These are phyloP conservation scores for Miichthys miiuy DNA, from an alignment of 2,797 vertebrate species.

Conservation along the genomic window DNA sequence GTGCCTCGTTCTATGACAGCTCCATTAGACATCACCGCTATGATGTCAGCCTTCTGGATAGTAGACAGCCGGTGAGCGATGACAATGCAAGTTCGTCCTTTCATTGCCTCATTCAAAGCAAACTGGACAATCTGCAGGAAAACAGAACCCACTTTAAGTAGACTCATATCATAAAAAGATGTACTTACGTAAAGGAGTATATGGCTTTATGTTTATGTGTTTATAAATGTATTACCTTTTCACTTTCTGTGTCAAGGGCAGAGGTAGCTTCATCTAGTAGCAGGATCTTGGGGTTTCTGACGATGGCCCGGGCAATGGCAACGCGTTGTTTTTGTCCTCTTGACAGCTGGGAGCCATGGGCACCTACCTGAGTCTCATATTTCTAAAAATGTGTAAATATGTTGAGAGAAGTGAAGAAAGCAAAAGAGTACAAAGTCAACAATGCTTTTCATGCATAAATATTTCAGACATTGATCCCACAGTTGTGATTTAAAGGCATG, in stretches of 20 bases:
- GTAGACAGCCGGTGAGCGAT: constrained; percentile 90
- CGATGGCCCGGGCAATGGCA: constrained; percentile 94
- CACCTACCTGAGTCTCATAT: constrained; percentile 95
- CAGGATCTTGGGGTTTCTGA: constrained; percentile 95
- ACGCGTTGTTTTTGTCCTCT: constrained; percentile 97
- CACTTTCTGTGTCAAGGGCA: constrained; percentile 97
- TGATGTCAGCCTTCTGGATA: constrained; percentile 87
- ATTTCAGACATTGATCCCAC: too few species aligned
- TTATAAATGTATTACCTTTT: constrained; percentile 87
- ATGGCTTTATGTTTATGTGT: neutral
- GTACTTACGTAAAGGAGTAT: neutral
- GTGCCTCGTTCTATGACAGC: constrained; percentile 84
- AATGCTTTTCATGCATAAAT: too few species aligned
- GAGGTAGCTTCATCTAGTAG: constrained; percentile 97
- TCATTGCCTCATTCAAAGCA: constrained; percentile 86
- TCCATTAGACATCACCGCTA: constrained; percentile 88
- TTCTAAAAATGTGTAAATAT: constrained; percentile 82
- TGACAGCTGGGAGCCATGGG: constrained; percentile 95
- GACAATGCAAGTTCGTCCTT: constrained; percentile 88
- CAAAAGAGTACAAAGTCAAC: constrained; percentile 26
- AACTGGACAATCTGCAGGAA: constrained; percentile 84
- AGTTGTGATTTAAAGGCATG: too few species aligned
- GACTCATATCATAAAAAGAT: neutral
- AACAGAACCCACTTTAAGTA: neutral
- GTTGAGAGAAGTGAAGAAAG: constrained; percentile 15